Evolutionary conservation across 1,140 invertebrate genomes (phyloP), one percentile per base, ranked within the genome.

Genomic region (Plectus sambesii): DNA sequence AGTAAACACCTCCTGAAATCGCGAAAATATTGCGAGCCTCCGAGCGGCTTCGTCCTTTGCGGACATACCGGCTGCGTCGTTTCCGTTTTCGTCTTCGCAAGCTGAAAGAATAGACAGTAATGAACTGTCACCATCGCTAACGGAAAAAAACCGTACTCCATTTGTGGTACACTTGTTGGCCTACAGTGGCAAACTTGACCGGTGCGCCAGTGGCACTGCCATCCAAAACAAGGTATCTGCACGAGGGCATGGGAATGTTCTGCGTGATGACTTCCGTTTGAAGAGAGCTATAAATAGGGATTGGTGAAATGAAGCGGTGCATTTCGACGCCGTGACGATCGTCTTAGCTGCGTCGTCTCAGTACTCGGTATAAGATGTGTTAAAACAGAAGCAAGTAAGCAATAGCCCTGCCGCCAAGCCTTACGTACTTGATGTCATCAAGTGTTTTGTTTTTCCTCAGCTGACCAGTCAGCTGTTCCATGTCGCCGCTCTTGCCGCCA

Each of bases 121-220:
- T n/a, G n/a, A n/a, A n/a, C n/a, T n/a, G n/a, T 23, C 29, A 3
- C 35, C 24, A 8, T 33, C 29, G 25, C 35, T 38, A 22, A 49
- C 54, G 33, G 53, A 58, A 4, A 55, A 46, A n/a, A n/a, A n/a
- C n/a, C n/a, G n/a, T n/a, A n/a, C n/a, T n/a, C 56, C 56, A 58
- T 30, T 58, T 35, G 30, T 58, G 56, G 40, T 58, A 58, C 30
- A 58, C 56, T 2, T 45, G 42, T 37, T 58, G 56, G 17, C 56
- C 56, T 9, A 58, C 56, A 22, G 54, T 57, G 9, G 56, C 56
- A 44, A 57, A 58, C 24, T 60, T 59, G n/a, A 58, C 53, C 5
- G 53, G 53, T 33, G 51, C 53, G 6, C 56, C 56, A n/a, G 19
- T 33, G 5, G 44, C 30, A 42, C 44, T 41, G 36, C 44, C 35